Percentiles rank a stretch among this genome's conserved stretches.
These are phyloP conservation scores for Zoanthus gigantus DNA, from an alignment of 92 coral and sea anemone species.

Conservation along the genomic window DNA sequence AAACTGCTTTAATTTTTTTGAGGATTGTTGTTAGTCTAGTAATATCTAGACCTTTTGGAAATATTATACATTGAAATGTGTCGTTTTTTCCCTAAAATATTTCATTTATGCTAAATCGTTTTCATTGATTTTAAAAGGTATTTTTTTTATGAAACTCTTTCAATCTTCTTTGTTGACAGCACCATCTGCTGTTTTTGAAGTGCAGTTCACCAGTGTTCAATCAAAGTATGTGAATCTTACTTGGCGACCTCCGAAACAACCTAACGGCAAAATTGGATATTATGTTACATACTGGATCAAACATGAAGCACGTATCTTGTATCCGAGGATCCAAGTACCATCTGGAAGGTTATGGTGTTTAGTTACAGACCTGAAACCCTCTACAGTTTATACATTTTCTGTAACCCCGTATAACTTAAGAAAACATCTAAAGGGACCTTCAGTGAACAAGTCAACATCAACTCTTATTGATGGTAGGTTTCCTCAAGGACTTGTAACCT, in stretches of 20 bases:
- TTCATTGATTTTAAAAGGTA: too few species aligned
- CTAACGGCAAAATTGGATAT: conserved; percentile 74
- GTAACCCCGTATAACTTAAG: conserved; percentile 76
- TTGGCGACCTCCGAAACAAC: conserved; percentile 62
- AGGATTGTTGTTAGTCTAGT: too few species aligned
- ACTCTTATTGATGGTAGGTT: conserved; percentile 64
- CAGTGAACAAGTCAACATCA: background rate
- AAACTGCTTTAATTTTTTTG: too few species aligned
- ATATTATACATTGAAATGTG: too few species aligned
- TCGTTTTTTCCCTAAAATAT: too few species aligned
- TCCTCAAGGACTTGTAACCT: background rate
- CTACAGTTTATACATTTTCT: conserved; percentile 58
- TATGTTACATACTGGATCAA: conserved; percentile 47
- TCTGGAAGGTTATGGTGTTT: background rate
- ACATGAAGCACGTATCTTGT: background rate
- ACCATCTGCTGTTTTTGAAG: conserved; percentile 49
- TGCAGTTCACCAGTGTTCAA: background rate
- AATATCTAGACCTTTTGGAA: too few species aligned
- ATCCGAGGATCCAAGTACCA: conserved; percentile 38
- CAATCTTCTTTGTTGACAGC: conserved; percentile 27
- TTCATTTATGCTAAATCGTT: too few species aligned
- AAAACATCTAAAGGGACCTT: conserved; percentile 56
- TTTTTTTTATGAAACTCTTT: background rate
- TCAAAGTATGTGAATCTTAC: conserved; percentile 32
- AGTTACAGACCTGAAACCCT: conserved; percentile 54